Evolutionary conservation across 2,113 vertebrate genomes (phyloP).

Genomic region (Pedetes capensis): DNA sequence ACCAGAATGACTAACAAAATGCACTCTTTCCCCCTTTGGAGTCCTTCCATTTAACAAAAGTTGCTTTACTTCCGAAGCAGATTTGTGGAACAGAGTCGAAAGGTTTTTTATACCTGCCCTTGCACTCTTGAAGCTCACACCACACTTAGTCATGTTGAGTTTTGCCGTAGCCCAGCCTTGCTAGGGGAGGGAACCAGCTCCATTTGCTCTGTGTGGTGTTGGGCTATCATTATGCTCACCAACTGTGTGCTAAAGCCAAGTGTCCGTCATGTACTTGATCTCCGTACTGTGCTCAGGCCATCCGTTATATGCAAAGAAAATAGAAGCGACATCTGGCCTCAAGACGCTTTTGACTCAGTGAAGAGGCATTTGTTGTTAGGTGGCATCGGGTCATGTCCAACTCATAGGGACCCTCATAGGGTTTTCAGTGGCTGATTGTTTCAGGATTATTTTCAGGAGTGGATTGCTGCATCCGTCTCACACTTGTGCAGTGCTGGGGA

Average conservation of each 20-base stretch:
- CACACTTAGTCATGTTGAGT: neutral
- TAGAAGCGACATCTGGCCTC: neutral
- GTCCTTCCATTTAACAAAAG: neutral
- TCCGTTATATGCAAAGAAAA: neutral
- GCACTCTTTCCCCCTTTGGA: neutral
- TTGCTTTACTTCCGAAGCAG: neutral
- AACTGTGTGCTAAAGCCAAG: neutral
- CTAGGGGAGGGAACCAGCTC: no score
- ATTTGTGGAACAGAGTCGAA: neutral
- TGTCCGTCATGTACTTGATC: neutral
- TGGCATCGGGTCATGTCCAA: no score
- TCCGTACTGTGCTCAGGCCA: accelerated
- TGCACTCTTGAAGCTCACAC: neutral
- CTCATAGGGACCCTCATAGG: no score
- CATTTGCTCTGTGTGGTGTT: neutral
- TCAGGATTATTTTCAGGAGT: no score
- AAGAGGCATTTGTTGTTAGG: no score
- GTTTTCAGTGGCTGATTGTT: no score
- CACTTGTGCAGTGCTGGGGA: no score
- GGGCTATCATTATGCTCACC: neutral
- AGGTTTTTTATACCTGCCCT: neutral
- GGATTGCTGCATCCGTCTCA: no score
- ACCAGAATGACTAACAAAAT: neutral
- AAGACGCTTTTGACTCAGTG: neutral
- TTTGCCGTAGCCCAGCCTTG: no score